Evolutionary conservation across 1,140 invertebrate genomes (phyloP).

Genomic region (Drosophila pectinifera): DNA sequence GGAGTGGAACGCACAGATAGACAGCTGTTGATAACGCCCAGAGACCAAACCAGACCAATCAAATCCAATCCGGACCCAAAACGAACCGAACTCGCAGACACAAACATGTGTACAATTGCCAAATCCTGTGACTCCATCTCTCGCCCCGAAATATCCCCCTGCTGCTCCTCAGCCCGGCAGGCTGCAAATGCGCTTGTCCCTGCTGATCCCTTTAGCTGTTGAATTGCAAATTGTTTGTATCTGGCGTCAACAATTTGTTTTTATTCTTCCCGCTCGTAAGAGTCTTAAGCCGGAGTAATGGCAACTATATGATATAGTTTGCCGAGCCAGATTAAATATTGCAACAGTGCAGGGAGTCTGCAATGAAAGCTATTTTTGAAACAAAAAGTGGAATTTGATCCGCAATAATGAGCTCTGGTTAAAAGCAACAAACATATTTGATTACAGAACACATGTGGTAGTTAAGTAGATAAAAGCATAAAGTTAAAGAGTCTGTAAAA

Average conservation of each 20-base stretch:
- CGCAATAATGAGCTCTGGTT: neutral
- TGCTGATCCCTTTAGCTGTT: constrained; percentile 82
- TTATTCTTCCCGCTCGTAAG: constrained; percentile 35
- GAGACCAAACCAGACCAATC: constrained; percentile 17
- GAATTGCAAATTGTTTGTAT: constrained; percentile 83
- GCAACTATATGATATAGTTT: constrained; percentile 45
- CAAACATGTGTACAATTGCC: constrained; percentile 55
- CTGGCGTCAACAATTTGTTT: constrained; percentile 73
- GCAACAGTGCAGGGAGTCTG: constrained; percentile 2
- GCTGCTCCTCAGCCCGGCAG: neutral
- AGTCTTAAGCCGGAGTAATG: constrained; percentile 41
- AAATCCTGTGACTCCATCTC: constrained; percentile 35
- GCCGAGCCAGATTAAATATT: constrained; percentile 32
- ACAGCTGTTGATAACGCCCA: constrained; percentile 67
- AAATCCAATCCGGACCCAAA: constrained; percentile 19
- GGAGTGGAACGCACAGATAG: constrained; percentile 52
- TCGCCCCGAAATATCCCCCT: neutral
- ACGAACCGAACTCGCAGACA: constrained; percentile 34
- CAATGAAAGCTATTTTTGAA: constrained; percentile 12
- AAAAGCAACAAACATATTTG: neutral
- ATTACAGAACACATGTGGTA: too few species aligned
- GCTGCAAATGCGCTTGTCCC: constrained; percentile 76
- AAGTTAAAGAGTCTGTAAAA: too few species aligned
- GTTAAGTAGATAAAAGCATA: too few species aligned
- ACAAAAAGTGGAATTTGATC: constrained; percentile 13